phyloP scores from a whole-genome alignment of 2,797 vertebrate species.

The Lycodopsis pacificus region DNA sequence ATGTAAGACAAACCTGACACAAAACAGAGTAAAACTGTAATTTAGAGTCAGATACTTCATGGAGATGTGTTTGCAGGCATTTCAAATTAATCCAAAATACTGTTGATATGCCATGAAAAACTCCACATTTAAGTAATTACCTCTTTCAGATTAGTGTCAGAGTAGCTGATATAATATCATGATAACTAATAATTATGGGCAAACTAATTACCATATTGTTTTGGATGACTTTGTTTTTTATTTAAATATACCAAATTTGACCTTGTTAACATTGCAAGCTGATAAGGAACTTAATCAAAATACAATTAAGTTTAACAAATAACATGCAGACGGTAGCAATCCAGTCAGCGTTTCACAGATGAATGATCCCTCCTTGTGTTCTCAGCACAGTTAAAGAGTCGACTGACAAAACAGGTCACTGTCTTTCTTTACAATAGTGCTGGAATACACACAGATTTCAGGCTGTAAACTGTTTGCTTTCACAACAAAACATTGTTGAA shows the following conservation, averaged over 20 bases:
- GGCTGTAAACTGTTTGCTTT: constrained; percentile 3
- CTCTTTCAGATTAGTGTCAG: background rate
- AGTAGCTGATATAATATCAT: background rate
- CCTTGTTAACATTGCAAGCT: constrained; percentile 6
- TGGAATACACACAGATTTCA: constrained; percentile 22
- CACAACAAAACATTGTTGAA: background rate
- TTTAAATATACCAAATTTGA: background rate
- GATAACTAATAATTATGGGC: background rate
- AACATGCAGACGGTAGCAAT: constrained; percentile 15
- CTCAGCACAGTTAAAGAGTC: constrained; percentile 9
- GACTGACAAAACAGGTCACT: constrained; percentile 13
- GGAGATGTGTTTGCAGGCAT: background rate
- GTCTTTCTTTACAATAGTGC: constrained; percentile 19
- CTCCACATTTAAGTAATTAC: background rate
- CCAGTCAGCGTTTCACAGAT: background rate
- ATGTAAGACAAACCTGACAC: constrained; percentile 19
- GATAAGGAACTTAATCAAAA: constrained; percentile 11
- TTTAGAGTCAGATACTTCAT: background rate
- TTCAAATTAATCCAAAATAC: background rate
- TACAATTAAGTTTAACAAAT: constrained; percentile 27
- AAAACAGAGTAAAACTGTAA: constrained; percentile 7
- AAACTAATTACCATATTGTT: background rate
- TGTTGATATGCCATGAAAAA: background rate
- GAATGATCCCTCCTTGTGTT: constrained; percentile 20
- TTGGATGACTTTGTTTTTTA: background rate